phyloP scores from a whole-genome alignment of 2,888 invertebrate genomes.

The Bugulina stolonifera region DNA sequence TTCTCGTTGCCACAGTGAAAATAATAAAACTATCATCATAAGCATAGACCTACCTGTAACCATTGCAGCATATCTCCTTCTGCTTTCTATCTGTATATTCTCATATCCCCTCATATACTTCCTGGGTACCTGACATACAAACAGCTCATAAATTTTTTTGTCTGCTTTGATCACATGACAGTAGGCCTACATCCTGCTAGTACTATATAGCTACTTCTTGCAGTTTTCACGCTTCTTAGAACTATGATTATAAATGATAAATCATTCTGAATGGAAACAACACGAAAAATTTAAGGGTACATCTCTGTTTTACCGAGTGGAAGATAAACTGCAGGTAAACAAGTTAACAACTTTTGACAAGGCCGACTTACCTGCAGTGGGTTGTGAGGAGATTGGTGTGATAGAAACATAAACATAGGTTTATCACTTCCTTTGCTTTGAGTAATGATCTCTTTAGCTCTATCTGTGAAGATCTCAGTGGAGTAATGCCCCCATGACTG shows the following conservation, averaged over 20 bases:
- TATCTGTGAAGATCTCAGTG: constrained; percentile 6
- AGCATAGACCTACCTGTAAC: constrained; percentile 56
- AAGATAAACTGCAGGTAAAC: no score
- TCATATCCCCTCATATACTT: constrained; percentile 8
- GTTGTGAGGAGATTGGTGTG: constrained; percentile 80
- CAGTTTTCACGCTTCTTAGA: no score
- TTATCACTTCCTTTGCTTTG: constrained; percentile 29
- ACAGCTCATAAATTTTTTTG: no score
- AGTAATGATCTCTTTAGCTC: neutral
- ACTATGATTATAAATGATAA: no score
- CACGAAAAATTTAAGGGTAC: no score
- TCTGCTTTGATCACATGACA: no score
- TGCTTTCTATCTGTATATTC: neutral
- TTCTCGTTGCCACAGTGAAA: no score
- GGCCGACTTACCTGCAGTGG: constrained; percentile 59
- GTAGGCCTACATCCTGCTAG: no score
- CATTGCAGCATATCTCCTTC: constrained; percentile 57
- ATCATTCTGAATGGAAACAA: no score
- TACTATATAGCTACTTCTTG: no score
- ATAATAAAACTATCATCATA: no score
- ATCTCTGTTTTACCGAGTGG: no score
- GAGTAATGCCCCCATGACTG: constrained; percentile 17
- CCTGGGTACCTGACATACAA: constrained; percentile 20
- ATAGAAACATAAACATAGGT: constrained; percentile 75
- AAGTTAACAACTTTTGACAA: neutral